A percentile compares a stretch with the other conserved stretches of the same genome.
These are phyloP conservation scores for Watsonalla binaria DNA, from an alignment of 2,888 invertebrate species.

Conservation along the genomic window DNA sequence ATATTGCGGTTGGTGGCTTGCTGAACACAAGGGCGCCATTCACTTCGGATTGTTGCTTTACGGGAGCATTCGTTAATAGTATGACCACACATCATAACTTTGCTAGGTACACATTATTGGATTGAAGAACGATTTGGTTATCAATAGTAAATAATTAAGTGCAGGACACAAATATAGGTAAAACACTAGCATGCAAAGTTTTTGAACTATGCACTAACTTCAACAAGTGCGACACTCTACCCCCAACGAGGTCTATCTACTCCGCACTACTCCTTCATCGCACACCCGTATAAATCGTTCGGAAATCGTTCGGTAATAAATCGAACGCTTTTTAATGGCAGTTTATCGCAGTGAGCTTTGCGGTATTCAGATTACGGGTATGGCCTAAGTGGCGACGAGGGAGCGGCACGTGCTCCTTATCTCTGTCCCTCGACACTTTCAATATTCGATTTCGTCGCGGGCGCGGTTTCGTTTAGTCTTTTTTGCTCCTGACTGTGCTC, in stretches of 20 bases:
- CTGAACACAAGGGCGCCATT: no score
- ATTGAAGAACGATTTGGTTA: no score
- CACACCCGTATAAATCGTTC: conserved; percentile 56
- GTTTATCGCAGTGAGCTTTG: conserved; percentile 76
- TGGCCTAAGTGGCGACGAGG: conserved; percentile 70
- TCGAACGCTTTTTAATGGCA: conserved; percentile 78
- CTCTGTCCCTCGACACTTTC: conserved; percentile 75
- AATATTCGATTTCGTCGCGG: conserved; percentile 72
- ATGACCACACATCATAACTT: no score
- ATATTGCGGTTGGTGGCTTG: no score
- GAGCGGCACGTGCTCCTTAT: conserved; percentile 74
- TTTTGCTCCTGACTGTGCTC: conserved; percentile 24
- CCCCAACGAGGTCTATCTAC: conserved; percentile 12
- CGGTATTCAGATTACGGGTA: conserved; percentile 74
- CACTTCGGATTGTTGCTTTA: no score
- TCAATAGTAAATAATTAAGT: no score
- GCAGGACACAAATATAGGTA: no score
- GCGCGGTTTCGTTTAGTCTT: conserved; percentile 45
- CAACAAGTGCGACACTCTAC: neutral
- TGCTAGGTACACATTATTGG: no score
- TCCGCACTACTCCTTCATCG: conserved; percentile 7
- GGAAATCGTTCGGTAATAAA: conserved; percentile 76
- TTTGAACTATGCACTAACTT: neutral
- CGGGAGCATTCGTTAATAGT: no score
- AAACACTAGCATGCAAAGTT: neutral